Evolutionary conservation across 2,113 vertebrate species (phyloP).

Genomic region (Sander vitreus): DNA sequence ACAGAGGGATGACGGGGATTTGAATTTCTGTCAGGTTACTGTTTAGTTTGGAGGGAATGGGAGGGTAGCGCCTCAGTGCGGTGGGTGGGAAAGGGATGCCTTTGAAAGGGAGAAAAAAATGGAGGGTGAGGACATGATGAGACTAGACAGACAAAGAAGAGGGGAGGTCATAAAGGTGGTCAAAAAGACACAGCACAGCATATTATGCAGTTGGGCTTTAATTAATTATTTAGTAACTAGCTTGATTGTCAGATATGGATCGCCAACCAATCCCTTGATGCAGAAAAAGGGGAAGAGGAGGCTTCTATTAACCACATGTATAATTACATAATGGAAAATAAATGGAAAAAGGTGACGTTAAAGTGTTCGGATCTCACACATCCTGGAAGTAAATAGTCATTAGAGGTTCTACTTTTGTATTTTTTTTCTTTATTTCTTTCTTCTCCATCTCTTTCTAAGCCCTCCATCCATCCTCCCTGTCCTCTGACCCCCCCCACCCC

Average conservation of each 20-base stretch:
- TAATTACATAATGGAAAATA: neutral
- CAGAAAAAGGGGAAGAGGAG: neutral
- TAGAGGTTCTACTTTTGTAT: neutral
- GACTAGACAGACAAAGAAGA: slow-evolving; percentile 1
- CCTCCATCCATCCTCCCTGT: neutral
- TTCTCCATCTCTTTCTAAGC: neutral
- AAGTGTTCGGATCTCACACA: neutral
- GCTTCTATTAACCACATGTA: neutral
- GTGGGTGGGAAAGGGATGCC: neutral
- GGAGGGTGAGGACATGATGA: neutral
- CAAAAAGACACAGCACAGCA: neutral
- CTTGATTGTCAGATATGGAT: slow-evolving; percentile 1
- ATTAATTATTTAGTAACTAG: neutral
- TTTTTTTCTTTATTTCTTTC: neutral
- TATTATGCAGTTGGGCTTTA: neutral
- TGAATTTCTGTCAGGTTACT: slow-evolving; percentile 50
- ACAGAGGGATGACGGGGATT: slow-evolving; percentile 44
- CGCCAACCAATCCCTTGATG: neutral
- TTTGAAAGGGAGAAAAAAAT: neutral
- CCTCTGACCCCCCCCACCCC: neutral
- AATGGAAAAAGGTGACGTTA: neutral
- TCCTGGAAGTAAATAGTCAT: neutral
- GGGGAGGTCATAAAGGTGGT: neutral
- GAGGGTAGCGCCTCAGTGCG: slow-evolving; percentile 51
- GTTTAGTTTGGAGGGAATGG: slow-evolving; percentile 32